Evolutionary conservation across 2,797 vertebrate genomes (phyloP), one percentile per base, ranked within the genome.

Genomic region (Danio albolineatus): DNA sequence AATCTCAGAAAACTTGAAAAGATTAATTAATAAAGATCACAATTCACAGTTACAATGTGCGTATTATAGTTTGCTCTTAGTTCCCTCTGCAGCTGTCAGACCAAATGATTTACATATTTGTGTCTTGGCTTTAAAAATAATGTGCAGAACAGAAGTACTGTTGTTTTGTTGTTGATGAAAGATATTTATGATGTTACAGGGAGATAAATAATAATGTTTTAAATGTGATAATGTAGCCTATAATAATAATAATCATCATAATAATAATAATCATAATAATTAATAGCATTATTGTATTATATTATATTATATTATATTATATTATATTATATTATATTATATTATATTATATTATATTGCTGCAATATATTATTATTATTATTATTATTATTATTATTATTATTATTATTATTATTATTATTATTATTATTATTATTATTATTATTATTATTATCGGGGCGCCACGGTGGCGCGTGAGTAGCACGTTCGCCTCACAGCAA

Each of bases 71-170:
- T 17, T 70, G 66, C 49, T 53, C 10, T 39, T 53, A 53, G 38
- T 51, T 53, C 48, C 51, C 6, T 46, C 3, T 60, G 56, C 28
- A 73, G 21, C 43, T 73, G 44, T 49, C 44, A 39, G 49, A 49
- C 16, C 36, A 54, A 70, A 70, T 39, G 16, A 70, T 70, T 53
- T 70, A 53, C 36, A 70, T 38, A 19, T 39, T 70, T 51, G 28
- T 39, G 48, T n/a, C 36, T 53, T 2, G n/a, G 16, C 36, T 70
- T 69, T 12, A 67, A 49, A 49, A 67, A 67, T 4, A 13, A 43
- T 8, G 8, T 5, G 21, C 41, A 48, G 10, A 46, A 57, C 13
- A 44, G 69, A 17, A 56, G 7, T 16, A 14, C 46, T 28, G 1
- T 72, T n/a, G 43, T 65, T 65, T 65, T 21, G 10, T 9, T 44